A percentile compares a stretch with the other conserved stretches of the same genome.
These are phyloP conservation scores for Tamias sibiricus DNA, from an alignment of 2,113 vertebrate genomes.

Conservation along the genomic window DNA sequence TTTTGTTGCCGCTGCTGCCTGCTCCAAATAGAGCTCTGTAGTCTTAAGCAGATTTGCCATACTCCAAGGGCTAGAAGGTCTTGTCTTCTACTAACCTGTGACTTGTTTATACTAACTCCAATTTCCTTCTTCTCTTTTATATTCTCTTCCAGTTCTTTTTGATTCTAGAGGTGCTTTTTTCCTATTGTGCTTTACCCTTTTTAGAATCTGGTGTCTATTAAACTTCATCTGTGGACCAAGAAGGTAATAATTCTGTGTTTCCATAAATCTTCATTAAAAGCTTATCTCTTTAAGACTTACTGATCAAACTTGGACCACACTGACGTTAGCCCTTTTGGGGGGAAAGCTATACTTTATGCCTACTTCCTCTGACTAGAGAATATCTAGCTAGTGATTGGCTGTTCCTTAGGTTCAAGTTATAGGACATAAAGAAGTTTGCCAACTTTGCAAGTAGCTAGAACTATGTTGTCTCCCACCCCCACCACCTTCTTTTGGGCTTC, in stretches of 20 bases:
- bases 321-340: not conserved
- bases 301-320: not conserved
- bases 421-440: not conserved
- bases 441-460: not conserved
- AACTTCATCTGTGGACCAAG: conserved; percentile 79
- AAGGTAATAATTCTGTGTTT: conserved; percentile 84
- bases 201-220: conserved; percentile 86
- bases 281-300: not conserved
- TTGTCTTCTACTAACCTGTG: conserved; percentile 20
- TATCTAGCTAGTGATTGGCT: not conserved
- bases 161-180: conserved; percentile 87
- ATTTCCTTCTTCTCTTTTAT: conserved; percentile 1
- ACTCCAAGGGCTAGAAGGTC: not conserved
- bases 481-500: not conserved
- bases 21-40: not conserved
- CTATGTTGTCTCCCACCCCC: not conserved
- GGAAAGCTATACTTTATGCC: not conserved
- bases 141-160: conserved; percentile 78
- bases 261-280: conserved; percentile 12
- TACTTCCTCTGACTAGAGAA: not conserved
- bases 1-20: not conserved
- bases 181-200: conserved; percentile 84
- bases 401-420: not conserved
- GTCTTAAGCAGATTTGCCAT: not conserved
- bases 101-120: conserved; percentile 75